Evolutionary conservation across 2,113 vertebrate species (phyloP), one percentile per base, ranked within the genome.

Genomic region (Malurus alboscapulatus): DNA sequence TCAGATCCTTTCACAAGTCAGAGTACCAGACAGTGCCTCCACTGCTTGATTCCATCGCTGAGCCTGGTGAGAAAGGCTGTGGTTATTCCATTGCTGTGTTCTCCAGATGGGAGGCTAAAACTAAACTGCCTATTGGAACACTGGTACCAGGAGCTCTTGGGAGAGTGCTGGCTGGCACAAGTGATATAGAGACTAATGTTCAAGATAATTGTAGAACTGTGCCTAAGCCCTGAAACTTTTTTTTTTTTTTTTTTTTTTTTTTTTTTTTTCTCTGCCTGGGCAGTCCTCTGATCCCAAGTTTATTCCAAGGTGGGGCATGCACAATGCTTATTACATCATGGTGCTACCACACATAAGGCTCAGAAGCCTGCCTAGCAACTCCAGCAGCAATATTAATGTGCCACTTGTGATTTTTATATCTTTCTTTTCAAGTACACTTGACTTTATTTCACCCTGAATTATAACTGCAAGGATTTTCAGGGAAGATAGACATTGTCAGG

Each of bases 361-460:
- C n/a, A 55, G 68, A 88, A 88, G 59, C 3, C 29, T 32, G 7
- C 34, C 34, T 86, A 74, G 48, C 26, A 71, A 57, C 84, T 88
- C 65, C 87, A 69, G 40, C 36, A 86, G 44, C 51, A 80, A 25
- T 55, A 86, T 80, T 83, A 88, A 80, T 40, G 17, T 67, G 42
- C 29, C 1, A 0, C 12, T 93, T 93, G 26, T 71, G 34, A 54
- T 32, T 66, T 85, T 85, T 83, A 29, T 14, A 19, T 73, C 8
- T 84, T 85, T 87, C 17, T 93, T 86, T 93, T 84, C 67, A 54
- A 62, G 21, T 58, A 76, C 12, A 36, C 18, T 85, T 66, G 63
- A 34, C 30, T 90, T 86, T 92, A 67, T 92, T 88, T 94, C 53
- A 88, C 8, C 8, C 81, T 74, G 36, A 95, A 61, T 55, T 71